A percentile compares a stretch with the other conserved stretches of the same genome.
Evolutionary conservation across 2,888 invertebrate genomes (phyloP).

Genomic region (Andrena dorsata): DNA sequence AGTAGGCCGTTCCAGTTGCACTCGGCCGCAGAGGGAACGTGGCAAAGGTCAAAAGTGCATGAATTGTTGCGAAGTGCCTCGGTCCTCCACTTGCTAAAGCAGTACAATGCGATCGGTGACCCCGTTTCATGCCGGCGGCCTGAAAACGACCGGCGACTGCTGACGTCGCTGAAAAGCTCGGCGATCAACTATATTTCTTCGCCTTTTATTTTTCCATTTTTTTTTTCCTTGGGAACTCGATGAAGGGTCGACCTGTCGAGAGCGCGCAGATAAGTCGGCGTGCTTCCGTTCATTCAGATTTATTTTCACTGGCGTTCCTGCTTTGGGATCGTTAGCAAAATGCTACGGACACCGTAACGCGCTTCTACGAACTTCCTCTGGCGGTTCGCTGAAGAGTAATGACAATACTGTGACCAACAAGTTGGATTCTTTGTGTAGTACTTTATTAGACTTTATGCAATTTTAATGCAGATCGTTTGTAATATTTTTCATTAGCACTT

Average conservation of each 20-base stretch:
- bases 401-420: not conserved
- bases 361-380: not conserved
- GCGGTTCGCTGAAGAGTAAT: not conserved
- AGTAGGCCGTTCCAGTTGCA: slow-evolving; percentile 59
- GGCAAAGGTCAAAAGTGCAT: slow-evolving; percentile 76
- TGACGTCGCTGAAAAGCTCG: slow-evolving; percentile 51
- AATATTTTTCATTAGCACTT: too few species aligned
- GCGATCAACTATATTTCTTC: slow-evolving; percentile 57
- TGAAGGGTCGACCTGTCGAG: slow-evolving; percentile 24
- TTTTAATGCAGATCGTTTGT: too few species aligned
- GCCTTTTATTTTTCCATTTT: slow-evolving; percentile 33
- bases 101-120: slow-evolving; percentile 75
- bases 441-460: too few species aligned
- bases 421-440: too few species aligned
- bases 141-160: slow-evolving; percentile 63
- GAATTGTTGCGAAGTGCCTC: slow-evolving; percentile 72
- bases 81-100: slow-evolving; percentile 60
- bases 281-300: slow-evolving; percentile 13
- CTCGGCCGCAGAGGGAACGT: slow-evolving; percentile 48
- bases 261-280: slow-evolving; percentile 14
- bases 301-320: slow-evolving; percentile 2
- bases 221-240: slow-evolving; percentile 20
- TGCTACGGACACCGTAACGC: not conserved
- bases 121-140: slow-evolving; percentile 70
- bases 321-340: not conserved